phyloP scores from a whole-genome alignment of 2,113 vertebrate genomes.

The Tonatia bakeri region DNA sequence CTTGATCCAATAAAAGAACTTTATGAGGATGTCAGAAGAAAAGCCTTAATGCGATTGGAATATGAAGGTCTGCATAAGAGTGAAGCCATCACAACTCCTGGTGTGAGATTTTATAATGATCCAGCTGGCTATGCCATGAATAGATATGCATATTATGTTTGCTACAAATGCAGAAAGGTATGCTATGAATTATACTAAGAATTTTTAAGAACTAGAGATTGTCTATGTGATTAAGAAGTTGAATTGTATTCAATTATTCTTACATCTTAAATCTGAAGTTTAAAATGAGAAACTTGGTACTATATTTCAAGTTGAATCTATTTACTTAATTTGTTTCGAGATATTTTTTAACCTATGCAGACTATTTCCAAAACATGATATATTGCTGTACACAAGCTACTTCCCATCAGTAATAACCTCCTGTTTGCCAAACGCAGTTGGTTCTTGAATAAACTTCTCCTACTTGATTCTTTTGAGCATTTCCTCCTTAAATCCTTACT shows the following conservation, averaged over 20 bases:
- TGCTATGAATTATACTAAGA: not conserved
- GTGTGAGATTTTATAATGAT: conserved; percentile 96
- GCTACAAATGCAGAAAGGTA: conserved; percentile 99
- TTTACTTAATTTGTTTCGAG: not conserved
- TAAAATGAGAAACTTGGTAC: not conserved
- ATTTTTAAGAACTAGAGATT: not conserved
- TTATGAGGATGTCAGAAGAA: conserved; percentile 97
- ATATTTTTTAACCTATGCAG: not conserved
- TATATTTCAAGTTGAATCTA: not conserved
- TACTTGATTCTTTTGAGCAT: not conserved
- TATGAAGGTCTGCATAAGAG: conserved; percentile 99
- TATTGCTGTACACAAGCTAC: not conserved
- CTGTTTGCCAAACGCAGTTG: not conserved
- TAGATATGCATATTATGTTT: conserved; percentile 98
- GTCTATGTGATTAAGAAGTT: not conserved
- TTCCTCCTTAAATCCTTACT: not conserved
- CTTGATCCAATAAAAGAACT: conserved; percentile 99
- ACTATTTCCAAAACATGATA: not conserved
- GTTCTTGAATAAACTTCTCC: not conserved
- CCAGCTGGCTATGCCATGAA: conserved; percentile 99
- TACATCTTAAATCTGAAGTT: not conserved
- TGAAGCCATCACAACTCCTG: conserved; percentile 96
- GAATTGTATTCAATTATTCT: not conserved
- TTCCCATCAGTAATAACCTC: not conserved
- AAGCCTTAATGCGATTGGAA: conserved; percentile 97